phyloP scores from a whole-genome alignment of 2,113 vertebrate genomes.

The Trematocara macrostoma region DNA sequence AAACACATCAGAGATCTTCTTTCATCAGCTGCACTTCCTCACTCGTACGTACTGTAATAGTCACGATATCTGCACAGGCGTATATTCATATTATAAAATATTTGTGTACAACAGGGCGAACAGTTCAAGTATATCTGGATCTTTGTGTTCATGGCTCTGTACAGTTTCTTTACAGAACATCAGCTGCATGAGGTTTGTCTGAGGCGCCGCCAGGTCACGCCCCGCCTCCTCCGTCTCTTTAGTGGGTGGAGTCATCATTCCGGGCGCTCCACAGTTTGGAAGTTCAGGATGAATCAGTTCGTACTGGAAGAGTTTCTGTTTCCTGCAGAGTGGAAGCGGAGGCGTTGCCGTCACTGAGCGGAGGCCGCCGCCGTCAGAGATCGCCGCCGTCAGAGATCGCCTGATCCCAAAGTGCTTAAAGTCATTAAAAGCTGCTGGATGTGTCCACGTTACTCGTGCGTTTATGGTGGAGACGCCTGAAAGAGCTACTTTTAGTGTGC shows the following conservation, averaged over 20 bases:
- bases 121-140: slow-evolving; percentile 43
- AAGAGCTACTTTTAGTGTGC: rapidly evolving
- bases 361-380: rapidly evolving
- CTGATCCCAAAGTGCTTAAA: background rate
- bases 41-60: background rate
- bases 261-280: background rate
- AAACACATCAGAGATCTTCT: slow-evolving; percentile 27
- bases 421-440: background rate
- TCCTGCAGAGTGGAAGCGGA: background rate
- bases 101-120: slow-evolving; percentile 19
- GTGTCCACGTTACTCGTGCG: background rate
- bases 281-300: background rate
- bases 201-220: background rate
- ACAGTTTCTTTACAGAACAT: slow-evolving; percentile 5
- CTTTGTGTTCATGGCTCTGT: slow-evolving; percentile 4
- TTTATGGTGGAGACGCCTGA: background rate
- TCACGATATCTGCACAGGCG: slow-evolving; percentile 21
- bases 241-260: background rate
- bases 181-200: background rate
- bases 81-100: slow-evolving; percentile 51
- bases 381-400: rapidly evolving
- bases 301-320: background rate
- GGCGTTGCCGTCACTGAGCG: background rate
- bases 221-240: background rate
- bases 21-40: background rate